These are phyloP conservation scores for Neosilurus hyrtlii DNA, from an alignment of 2,797 vertebrate genomes.

Conservation along the genomic window DNA sequence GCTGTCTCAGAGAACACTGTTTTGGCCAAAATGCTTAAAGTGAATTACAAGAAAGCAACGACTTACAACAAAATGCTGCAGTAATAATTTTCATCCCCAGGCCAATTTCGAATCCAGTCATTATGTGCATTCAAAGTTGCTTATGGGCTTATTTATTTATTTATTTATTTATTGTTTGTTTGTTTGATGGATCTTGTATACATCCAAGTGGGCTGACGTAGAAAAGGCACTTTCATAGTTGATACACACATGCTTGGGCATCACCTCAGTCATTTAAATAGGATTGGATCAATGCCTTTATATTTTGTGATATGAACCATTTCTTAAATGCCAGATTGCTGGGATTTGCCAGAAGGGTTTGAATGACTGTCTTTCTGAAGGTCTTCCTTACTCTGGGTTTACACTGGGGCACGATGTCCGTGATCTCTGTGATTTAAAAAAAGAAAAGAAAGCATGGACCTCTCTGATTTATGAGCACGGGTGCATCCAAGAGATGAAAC, in stretches of 20 bases:
- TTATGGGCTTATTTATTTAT: neutral
- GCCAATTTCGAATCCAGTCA: constrained; percentile 10
- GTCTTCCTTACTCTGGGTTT: neutral
- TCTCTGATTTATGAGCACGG: too few relatives aligned
- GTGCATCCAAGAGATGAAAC: too few relatives aligned
- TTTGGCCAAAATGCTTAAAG: neutral
- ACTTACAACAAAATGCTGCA: neutral
- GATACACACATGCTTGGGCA: neutral
- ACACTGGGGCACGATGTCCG: too few relatives aligned
- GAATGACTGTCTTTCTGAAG: neutral
- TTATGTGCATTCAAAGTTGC: neutral
- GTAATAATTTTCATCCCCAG: constrained; percentile 1
- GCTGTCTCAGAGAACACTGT: neutral
- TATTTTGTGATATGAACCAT: neutral
- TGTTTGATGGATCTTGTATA: neutral
- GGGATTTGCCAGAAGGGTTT: neutral
- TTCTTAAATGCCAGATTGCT: neutral
- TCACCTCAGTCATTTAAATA: neutral
- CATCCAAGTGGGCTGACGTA: neutral
- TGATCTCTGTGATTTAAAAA: too few relatives aligned
- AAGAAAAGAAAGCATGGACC: too few relatives aligned
- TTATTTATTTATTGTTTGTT: neutral
- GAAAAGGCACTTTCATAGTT: neutral
- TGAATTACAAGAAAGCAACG: neutral
- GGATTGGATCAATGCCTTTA: too few relatives aligned